These are phyloP conservation scores for Falco punctatus DNA, from an alignment of 2,113 vertebrate genomes.

Conservation along the genomic window DNA sequence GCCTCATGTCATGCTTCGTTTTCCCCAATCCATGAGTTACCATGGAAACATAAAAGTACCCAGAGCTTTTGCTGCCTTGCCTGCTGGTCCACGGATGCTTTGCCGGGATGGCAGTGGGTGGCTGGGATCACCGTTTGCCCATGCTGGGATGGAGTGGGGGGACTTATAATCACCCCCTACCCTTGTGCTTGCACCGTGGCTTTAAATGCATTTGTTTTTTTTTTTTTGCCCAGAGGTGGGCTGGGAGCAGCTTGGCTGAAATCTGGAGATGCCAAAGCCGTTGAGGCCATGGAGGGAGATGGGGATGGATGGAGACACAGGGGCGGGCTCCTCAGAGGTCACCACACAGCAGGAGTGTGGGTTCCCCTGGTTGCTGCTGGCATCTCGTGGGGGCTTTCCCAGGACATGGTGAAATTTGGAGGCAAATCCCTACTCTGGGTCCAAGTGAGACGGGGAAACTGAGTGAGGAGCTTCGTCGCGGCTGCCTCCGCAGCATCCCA, in stretches of 20 bases:
- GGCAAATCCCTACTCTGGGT: not conserved
- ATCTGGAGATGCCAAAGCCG: not conserved
- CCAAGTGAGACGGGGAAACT: rapidly evolving
- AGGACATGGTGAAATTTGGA: rapidly evolving
- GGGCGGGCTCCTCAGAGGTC: not conserved
- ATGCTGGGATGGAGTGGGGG: not conserved
- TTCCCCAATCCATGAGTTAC: not conserved
- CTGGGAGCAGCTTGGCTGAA: not conserved
- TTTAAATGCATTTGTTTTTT: not conserved
- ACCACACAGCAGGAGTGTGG: rapidly evolving
- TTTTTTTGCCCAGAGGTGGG: not conserved
- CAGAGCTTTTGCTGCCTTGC: not conserved
- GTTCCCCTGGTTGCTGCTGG: rapidly evolving
- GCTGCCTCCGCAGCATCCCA: not conserved
- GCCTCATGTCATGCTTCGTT: not conserved
- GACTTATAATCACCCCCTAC: not conserved
- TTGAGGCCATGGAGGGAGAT: not conserved
- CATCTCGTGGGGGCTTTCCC: not conserved
- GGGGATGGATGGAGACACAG: not conserved
- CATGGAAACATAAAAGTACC: not conserved
- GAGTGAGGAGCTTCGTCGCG: not conserved
- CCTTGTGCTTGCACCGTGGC: not conserved
- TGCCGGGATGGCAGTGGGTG: not conserved
- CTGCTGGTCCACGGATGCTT: not conserved
- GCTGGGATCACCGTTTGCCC: not conserved